phyloP scores from a whole-genome alignment of 2,888 invertebrate genomes.

The Sarcophaga caerulescens region DNA sequence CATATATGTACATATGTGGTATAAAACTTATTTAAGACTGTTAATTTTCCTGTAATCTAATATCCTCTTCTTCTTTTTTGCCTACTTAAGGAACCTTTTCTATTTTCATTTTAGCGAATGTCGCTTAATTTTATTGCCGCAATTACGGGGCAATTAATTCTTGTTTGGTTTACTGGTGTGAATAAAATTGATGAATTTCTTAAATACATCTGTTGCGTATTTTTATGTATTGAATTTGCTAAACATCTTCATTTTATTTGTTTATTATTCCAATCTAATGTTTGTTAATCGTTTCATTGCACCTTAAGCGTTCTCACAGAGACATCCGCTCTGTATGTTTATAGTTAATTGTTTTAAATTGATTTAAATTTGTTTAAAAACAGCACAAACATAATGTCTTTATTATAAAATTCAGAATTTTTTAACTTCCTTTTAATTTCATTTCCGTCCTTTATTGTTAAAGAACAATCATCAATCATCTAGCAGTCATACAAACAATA shows the following conservation, averaged over 20 bases:
- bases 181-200: background rate
- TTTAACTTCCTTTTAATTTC: background rate
- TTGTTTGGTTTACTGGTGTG: conserved; percentile 41
- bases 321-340: too few relatives aligned
- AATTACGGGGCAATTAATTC: conserved; percentile 62
- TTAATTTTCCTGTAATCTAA: background rate
- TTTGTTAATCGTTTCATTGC: background rate
- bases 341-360: background rate
- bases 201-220: conserved; percentile 38
- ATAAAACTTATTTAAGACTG: too few relatives aligned
- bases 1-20: too few relatives aligned
- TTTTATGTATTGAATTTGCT: conserved; percentile 19
- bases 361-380: background rate
- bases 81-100: background rate
- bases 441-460: conserved; percentile 21
- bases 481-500: conserved; percentile 18
- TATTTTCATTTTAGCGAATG: background rate
- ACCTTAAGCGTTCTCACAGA: background rate
- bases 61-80: background rate
- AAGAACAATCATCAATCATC: conserved; percentile 47
- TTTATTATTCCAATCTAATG: background rate
- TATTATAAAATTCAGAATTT: conserved; percentile 30
- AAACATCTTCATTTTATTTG: background rate
- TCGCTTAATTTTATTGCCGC: conserved; percentile 36
- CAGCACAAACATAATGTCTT: background rate